A percentile compares a stretch with the other conserved stretches of the same genome.
Conservation (phyloP, 2,797 vertebrate genomes). For the Cossypha dichroa region DNA sequence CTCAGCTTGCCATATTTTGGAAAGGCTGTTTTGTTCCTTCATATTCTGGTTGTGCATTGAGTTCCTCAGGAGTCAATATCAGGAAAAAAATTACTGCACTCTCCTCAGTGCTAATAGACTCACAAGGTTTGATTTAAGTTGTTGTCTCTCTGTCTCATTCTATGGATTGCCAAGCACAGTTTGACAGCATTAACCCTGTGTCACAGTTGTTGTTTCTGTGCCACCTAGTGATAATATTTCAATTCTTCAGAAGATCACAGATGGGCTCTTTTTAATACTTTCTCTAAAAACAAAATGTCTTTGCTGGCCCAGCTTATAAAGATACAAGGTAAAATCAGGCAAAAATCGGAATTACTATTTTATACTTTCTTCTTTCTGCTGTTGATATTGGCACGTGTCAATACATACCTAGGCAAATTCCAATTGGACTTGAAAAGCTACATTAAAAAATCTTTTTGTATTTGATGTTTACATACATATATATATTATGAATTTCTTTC, state of each 20-base stretch:
- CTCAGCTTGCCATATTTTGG: background rate
- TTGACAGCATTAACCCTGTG: background rate
- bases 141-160: background rate
- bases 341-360: background rate
- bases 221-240: background rate
- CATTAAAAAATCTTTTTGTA: background rate
- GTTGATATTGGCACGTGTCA: background rate
- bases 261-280: background rate
- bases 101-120: background rate
- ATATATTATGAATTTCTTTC: background rate
- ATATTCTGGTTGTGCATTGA: background rate
- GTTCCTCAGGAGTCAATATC: background rate
- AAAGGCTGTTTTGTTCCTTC: background rate
- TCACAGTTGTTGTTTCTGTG: background rate
- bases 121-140: background rate
- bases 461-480: background rate
- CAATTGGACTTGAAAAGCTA: background rate
- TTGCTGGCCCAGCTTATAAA: constrained; percentile 32
- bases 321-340: background rate
- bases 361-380: constrained; percentile 19
- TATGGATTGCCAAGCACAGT: background rate
- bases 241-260: background rate
- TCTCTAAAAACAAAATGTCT: background rate
- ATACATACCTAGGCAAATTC: background rate
- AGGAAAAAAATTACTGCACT: background rate